These are phyloP conservation scores for Nannobrachium achirus DNA, from an alignment of 2,113 vertebrate species.

Conservation along the genomic window DNA sequence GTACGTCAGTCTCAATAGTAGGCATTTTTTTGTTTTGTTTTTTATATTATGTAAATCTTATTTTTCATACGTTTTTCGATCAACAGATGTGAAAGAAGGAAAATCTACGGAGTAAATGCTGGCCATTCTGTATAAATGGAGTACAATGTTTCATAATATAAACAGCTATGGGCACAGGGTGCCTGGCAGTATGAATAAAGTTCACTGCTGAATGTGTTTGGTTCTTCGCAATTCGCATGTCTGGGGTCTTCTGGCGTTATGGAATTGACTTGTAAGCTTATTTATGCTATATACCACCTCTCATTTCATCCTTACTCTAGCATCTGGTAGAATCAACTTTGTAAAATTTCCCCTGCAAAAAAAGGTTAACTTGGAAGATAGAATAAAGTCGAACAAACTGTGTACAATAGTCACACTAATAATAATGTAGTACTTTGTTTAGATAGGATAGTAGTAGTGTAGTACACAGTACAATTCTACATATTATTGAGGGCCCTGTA, in stretches of 20 bases:
- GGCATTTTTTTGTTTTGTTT: background rate
- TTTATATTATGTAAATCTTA: slow-evolving; percentile 26
- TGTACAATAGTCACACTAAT: too few relatives aligned
- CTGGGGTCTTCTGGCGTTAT: background rate
- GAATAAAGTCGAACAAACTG: background rate
- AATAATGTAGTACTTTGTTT: too few relatives aligned
- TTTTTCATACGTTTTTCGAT: too few relatives aligned
- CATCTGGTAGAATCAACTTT: too few relatives aligned
- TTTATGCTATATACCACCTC: too few relatives aligned
- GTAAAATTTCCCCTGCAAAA: background rate
- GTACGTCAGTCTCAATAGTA: slow-evolving; percentile 12
- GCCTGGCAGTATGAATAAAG: slow-evolving; percentile 52
- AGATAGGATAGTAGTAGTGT: too few relatives aligned
- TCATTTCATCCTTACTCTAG: too few relatives aligned
- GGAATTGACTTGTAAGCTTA: background rate
- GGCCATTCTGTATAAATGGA: slow-evolving; percentile 73
- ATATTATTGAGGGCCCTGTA: too few relatives aligned
- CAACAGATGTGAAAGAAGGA: slow-evolving; percentile 40
- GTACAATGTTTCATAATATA: slow-evolving; percentile 46
- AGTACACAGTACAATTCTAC: too few relatives aligned
- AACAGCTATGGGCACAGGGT: slow-evolving; percentile 41
- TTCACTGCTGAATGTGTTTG: slow-evolving; percentile 28
- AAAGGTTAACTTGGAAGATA: too few relatives aligned
- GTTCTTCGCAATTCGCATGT: background rate
- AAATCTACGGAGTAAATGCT: slow-evolving; percentile 65